Evolutionary conservation across 2,113 vertebrate genomes (phyloP).

Genomic region (Nansenia antarctica): DNA sequence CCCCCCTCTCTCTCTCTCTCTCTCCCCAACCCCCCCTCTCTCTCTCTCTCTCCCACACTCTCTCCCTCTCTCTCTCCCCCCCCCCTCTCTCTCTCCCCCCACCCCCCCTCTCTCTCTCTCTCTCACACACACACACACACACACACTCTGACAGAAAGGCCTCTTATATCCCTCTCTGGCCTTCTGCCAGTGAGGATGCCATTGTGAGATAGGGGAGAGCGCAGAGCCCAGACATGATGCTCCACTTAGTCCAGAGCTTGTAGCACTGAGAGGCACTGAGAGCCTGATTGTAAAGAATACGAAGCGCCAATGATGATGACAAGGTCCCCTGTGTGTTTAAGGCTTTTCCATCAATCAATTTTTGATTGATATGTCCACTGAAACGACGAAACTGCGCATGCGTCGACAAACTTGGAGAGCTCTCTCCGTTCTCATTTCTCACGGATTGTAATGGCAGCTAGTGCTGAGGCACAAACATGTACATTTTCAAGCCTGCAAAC

Average conservation of each 20-base stretch:
- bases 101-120: too few species aligned
- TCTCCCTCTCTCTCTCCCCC: too few species aligned
- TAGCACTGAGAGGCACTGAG: background rate
- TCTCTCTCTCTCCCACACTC: too few species aligned
- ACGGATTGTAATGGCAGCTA: too few species aligned
- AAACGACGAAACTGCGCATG: too few species aligned
- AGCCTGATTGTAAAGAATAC: background rate
- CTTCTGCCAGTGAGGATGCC: constrained; percentile 20
- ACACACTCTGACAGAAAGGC: background rate
- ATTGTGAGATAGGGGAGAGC: constrained; percentile 16
- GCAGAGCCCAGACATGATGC: constrained; percentile 21
- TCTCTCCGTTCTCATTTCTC: too few species aligned
- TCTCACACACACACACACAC: background rate
- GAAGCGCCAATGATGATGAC: background rate
- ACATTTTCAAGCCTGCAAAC: too few species aligned
- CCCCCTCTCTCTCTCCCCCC: background rate
- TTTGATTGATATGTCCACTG: background rate
- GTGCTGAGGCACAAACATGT: too few species aligned
- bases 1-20: background rate
- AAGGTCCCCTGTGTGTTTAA: background rate
- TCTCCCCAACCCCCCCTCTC: background rate
- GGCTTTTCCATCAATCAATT: background rate
- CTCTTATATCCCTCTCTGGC: constrained; percentile 30
- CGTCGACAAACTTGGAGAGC: too few species aligned
- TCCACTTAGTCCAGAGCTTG: constrained; percentile 31